Conservation (phyloP, 2,888 invertebrate species). For the Scaptomyza polygonia region DNA sequence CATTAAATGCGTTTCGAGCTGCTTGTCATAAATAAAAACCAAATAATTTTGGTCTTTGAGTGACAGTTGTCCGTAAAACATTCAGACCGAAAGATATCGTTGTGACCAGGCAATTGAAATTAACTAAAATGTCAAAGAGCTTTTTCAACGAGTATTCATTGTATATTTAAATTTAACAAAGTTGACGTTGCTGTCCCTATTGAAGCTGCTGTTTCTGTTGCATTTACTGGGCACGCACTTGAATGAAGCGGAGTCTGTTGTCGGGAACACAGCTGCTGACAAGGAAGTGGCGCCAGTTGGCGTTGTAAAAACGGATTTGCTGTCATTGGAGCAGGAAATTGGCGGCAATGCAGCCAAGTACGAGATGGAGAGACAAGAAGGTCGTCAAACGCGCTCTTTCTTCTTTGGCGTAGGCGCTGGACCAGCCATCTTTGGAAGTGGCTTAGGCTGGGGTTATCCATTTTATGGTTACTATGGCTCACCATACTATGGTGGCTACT, state of each 20-base stretch:
- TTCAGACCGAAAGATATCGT: slow-evolving; percentile 24
- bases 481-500: slow-evolving; percentile 43
- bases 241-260: slow-evolving; percentile 25
- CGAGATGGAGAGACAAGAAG: slow-evolving; percentile 16
- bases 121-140: slow-evolving; percentile 45
- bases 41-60: slow-evolving; percentile 35
- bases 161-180: slow-evolving; percentile 62
- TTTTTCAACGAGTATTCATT: slow-evolving; percentile 42
- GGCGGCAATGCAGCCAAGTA: slow-evolving; percentile 57
- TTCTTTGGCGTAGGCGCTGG: slow-evolving; percentile 44
- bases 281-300: slow-evolving; percentile 75
- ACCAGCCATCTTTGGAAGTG: slow-evolving; percentile 45
- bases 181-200: slow-evolving; percentile 6
- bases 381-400: slow-evolving; percentile 50
- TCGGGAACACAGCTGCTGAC: slow-evolving; percentile 61
- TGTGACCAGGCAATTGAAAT: slow-evolving; percentile 42
- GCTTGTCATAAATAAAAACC: slow-evolving; percentile 56
- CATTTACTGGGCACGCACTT: slow-evolving; percentile 15
- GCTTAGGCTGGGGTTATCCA: slow-evolving; percentile 51
- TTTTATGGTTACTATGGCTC: slow-evolving; percentile 17
- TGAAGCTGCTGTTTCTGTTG: slow-evolving; percentile 35
- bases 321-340: slow-evolving; percentile 76
- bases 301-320: slow-evolving; percentile 74
- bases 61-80: slow-evolving; percentile 56
- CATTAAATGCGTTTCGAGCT: slow-evolving; percentile 27